Evolutionary conservation across 2,113 vertebrate species (phyloP).

Genomic region (Caretta caretta): DNA sequence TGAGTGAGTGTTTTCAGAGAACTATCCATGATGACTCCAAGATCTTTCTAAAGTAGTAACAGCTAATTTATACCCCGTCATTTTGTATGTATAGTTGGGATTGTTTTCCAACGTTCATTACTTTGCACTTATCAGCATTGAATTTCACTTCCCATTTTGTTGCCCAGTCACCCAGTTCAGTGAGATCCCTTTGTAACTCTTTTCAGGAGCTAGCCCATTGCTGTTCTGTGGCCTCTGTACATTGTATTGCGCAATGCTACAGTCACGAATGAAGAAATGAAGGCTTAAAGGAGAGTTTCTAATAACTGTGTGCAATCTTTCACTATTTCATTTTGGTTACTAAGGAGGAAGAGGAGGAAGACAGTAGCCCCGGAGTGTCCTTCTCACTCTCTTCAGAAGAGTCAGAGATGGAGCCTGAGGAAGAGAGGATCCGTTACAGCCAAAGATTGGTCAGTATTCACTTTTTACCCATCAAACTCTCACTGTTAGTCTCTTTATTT

Average conservation of each 20-base stretch:
- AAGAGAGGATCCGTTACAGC: slow-evolving; percentile 92
- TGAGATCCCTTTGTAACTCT: not conserved
- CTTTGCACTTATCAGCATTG: not conserved
- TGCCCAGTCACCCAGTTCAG: not conserved
- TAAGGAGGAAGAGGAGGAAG: slow-evolving; percentile 82
- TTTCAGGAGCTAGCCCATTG: not conserved
- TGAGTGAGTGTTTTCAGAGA: not conserved
- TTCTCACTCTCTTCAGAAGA: slow-evolving; percentile 80
- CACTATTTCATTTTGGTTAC: slow-evolving; percentile 66
- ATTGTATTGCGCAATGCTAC: fast-evolving
- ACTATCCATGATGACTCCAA: not conserved
- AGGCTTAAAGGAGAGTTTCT: not conserved
- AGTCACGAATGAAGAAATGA: not conserved
- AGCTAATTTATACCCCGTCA: not conserved
- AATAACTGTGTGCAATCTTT: slow-evolving; percentile 3
- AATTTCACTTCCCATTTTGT: not conserved
- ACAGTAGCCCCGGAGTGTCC: slow-evolving; percentile 81
- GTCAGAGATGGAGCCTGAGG: slow-evolving; percentile 88
- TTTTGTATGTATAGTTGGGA: not conserved
- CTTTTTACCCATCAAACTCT: fast-evolving
- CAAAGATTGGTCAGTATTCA: slow-evolving; percentile 91
- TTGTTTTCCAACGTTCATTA: not conserved
- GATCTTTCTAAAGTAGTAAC: not conserved
- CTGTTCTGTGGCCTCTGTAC: not conserved
- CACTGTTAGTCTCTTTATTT: not conserved